These are phyloP conservation scores for Stenichneumon culpator DNA, from an alignment of 2,888 invertebrate species.

Conservation along the genomic window DNA sequence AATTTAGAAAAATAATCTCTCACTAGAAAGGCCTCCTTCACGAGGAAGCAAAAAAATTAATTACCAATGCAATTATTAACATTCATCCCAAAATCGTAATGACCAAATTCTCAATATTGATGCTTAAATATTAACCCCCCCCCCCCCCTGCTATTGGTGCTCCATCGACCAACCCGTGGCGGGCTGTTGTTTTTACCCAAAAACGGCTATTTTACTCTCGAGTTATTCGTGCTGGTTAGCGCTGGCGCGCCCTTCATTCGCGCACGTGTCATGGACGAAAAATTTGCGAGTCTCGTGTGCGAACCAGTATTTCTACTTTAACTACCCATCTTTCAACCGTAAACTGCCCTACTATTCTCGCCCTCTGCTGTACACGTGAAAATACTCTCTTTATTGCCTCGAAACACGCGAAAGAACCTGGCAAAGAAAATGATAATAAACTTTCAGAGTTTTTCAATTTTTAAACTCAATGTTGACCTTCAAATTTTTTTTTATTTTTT, in stretches of 20 bases:
- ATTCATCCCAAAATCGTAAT: slow-evolving; percentile 15
- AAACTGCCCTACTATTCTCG: not conserved
- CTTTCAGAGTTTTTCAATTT: not conserved
- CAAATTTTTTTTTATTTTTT: too few relatives aligned
- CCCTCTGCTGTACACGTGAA: not conserved
- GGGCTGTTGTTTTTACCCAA: not conserved
- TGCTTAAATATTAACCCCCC: slow-evolving; percentile 25
- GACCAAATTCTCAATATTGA: slow-evolving; percentile 19
- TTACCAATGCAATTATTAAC: too few relatives aligned
- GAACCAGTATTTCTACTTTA: slow-evolving; percentile 1
- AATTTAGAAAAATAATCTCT: not conserved
- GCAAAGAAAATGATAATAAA: not conserved
- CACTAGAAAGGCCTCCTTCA: too few relatives aligned
- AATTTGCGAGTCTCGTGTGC: not conserved
- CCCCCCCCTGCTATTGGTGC: not conserved
- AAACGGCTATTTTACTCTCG: not conserved
- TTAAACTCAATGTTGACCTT: too few relatives aligned
- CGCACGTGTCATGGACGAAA: not conserved
- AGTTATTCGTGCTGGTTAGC: not conserved
- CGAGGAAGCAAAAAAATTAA: too few relatives aligned
- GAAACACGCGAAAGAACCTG: not conserved
- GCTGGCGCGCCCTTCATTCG: not conserved
- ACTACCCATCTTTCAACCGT: not conserved
- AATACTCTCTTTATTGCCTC: not conserved
- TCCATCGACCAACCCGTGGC: not conserved